These are phyloP conservation scores for Theocolax elegans DNA, from an alignment of 1,140 invertebrate species.

Conservation along the genomic window DNA sequence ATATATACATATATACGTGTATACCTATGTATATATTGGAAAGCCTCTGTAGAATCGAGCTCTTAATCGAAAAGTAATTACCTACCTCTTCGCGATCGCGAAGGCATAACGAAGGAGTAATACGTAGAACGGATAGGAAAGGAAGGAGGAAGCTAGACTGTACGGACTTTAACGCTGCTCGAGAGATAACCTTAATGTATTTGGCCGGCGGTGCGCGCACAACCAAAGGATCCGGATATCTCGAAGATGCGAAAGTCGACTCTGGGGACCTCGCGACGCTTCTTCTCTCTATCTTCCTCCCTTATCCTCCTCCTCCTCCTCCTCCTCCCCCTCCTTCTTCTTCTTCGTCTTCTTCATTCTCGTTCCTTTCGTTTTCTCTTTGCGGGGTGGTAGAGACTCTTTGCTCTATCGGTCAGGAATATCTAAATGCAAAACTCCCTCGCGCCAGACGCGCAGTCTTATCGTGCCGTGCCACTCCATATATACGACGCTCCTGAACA, in stretches of 20 bases:
- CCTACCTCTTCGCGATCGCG: background rate
- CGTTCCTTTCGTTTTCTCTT: too few relatives aligned
- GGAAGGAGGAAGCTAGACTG: background rate
- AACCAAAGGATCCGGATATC: constrained; percentile 26
- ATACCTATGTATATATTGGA: too few relatives aligned
- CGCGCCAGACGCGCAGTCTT: background rate
- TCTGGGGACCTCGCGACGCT: constrained; percentile 3
- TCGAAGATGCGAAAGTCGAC: background rate
- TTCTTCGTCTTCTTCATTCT: too few relatives aligned
- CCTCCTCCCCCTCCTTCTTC: background rate
- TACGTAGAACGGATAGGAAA: background rate
- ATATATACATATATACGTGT: too few relatives aligned
- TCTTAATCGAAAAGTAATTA: constrained; percentile 40
- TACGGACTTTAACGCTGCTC: background rate
- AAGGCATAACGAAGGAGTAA: constrained; percentile 28
- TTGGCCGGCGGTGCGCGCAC: background rate
- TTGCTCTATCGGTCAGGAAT: constrained; percentile 22
- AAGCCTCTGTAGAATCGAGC: constrained; percentile 8
- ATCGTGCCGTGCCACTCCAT: background rate
- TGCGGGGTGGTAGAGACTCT: background rate
- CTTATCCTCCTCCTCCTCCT: too few relatives aligned
- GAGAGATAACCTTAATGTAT: constrained; percentile 36
- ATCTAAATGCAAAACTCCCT: constrained; percentile 40
- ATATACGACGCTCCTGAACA: background rate
- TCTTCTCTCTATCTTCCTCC: background rate